These are phyloP conservation scores for Drosophila nasuta DNA, from an alignment of 1,140 invertebrate species.

Conservation along the genomic window DNA sequence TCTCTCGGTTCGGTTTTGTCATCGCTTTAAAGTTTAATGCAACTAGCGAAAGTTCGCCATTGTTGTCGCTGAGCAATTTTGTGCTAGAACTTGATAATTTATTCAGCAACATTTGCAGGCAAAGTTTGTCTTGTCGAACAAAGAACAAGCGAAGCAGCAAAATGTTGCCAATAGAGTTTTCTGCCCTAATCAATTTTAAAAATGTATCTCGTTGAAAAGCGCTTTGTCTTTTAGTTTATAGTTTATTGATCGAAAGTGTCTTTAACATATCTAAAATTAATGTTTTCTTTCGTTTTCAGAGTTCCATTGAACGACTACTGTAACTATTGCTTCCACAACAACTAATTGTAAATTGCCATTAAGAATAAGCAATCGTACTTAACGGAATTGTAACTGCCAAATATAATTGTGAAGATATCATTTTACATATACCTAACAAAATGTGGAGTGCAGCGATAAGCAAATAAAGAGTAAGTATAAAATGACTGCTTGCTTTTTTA, in stretches of 20 bases:
- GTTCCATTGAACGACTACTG: constrained; percentile 40
- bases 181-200: constrained; percentile 15
- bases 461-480: constrained; percentile 40
- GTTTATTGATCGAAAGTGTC: neutral
- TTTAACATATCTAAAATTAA: neutral
- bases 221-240: neutral
- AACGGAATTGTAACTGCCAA: constrained; percentile 37
- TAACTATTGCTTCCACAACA: constrained; percentile 62
- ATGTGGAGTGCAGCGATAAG: constrained; percentile 28
- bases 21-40: constrained; percentile 1
- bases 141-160: neutral
- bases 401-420: constrained; percentile 32
- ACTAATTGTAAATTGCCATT: constrained; percentile 53
- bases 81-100: constrained; percentile 21
- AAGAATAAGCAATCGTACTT: constrained; percentile 11
- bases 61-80: constrained; percentile 19
- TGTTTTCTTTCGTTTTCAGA: constrained; percentile 33
- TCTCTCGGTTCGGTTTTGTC: neutral
- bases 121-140: constrained; percentile 7
- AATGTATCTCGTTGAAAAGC: neutral
- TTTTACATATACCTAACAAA: constrained; percentile 17
- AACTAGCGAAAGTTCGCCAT: constrained; percentile 10
- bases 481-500: neutral
- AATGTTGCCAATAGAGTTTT: neutral
- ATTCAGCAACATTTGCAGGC: constrained; percentile 24